Base-by-base conservation (phyloP, 1,140 invertebrate species). In the Anastrepha ludens region DNA sequence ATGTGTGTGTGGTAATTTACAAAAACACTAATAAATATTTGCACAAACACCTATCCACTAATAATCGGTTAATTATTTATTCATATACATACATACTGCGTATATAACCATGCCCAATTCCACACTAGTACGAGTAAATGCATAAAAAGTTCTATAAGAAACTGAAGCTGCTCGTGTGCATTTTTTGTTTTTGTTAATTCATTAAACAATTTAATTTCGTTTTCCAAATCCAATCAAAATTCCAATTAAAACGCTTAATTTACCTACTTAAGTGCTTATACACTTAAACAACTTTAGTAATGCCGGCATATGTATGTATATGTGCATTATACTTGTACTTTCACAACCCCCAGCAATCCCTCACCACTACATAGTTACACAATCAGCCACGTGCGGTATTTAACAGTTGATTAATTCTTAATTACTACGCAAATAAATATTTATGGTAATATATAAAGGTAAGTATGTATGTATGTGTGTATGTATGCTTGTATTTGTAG, bases 211-310 rank as follows among this genome's bases (percentile, higher is more conserved):
- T 81, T 81, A 20, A 81, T 58, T 74, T 20, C 17, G 74, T 81
- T 81, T 20, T 81, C 2, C n/a, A 81, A 81, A 55, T 81, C 8
- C 44, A 81, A 81, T 81, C n/a, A 50, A 81, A 81, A 81, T 55
- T n/a, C 1, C 47, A 81, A 81, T 81, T 81, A 20, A 81, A 81
- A 81, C 50, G 74, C 74, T 81, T 50, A 81, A 81, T 81, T 74
- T 47, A 11, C 11, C 13, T 15, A 74, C 41, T 74, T 47, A 47
- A 74, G 67, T 74, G 17, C 44, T 74, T 74, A 44, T 13, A 39
- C 4, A 29, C 39, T 13, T 70, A 70, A 39, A 62, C 0, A 39
- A 62, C 4, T 11, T 55, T 55, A 15, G 13, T 62, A 62, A 8
- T 67, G 29, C 20, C 6, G 1, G 29, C 64, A 29, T 39, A 67